Evolutionary conservation across 2,797 vertebrate genomes (phyloP).

Genomic region (Chaetophractus vellerosus): DNA sequence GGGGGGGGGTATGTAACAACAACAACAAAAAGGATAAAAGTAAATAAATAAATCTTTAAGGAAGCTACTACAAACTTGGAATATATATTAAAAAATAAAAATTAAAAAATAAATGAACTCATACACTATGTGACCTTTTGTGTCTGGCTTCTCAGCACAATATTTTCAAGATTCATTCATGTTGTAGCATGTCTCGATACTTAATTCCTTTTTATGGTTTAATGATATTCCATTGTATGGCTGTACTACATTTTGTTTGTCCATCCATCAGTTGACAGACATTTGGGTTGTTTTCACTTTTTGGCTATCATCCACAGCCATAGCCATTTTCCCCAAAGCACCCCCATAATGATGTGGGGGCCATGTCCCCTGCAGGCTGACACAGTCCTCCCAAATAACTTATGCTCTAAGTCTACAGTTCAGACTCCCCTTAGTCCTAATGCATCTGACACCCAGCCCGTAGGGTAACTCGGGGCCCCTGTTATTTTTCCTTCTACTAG

Average conservation of each 20-base stretch:
- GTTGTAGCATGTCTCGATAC: too few relatives aligned
- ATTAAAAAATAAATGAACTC: too few relatives aligned
- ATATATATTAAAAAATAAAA: too few relatives aligned
- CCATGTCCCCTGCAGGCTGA: background rate
- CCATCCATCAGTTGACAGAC: too few relatives aligned
- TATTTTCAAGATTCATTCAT: rapidly evolving
- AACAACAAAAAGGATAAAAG: too few relatives aligned
- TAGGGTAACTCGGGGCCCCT: background rate
- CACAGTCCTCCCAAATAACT: background rate
- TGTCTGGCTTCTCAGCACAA: background rate
- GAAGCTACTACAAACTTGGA: too few relatives aligned
- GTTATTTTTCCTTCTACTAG: background rate
- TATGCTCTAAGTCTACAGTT: background rate
- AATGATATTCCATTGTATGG: background rate
- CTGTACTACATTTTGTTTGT: background rate
- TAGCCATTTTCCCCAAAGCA: background rate
- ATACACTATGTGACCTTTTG: rapidly evolving
- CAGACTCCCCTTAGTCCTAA: background rate
- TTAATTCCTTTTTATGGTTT: background rate
- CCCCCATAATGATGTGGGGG: background rate
- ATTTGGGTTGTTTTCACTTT: background rate
- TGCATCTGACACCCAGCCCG: background rate
- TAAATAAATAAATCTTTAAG: too few relatives aligned
- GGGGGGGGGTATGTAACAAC: too few relatives aligned
- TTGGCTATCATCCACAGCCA: background rate